A percentile compares a stretch with the other conserved stretches of the same genome.
These are phyloP conservation scores for Nyctereutes procyonoides DNA, from an alignment of 2,113 vertebrate genomes.

Conservation along the genomic window DNA sequence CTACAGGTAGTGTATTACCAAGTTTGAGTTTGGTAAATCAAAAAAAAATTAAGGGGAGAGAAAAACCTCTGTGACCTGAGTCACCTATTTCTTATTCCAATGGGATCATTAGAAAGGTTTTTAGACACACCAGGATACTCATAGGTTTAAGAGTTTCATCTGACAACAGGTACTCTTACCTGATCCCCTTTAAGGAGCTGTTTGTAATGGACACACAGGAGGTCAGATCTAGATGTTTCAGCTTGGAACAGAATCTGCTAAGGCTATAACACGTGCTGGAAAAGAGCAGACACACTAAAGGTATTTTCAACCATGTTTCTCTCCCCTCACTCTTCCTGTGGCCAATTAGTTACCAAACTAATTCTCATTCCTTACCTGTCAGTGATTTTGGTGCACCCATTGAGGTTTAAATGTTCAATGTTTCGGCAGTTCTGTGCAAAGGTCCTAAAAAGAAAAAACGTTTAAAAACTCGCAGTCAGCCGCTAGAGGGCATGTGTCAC, in stretches of 20 bases:
- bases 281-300: conserved; percentile 84
- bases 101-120: background rate
- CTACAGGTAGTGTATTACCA: background rate
- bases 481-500: conserved; percentile 54
- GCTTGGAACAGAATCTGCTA: conserved; percentile 97
- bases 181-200: conserved; percentile 95
- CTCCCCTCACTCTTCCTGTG: background rate
- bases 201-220: conserved; percentile 97
- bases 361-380: conserved; percentile 88
- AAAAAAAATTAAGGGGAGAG: background rate
- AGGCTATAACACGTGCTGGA: conserved; percentile 95
- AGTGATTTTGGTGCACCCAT: conserved; percentile 98
- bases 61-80: background rate
- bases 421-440: conserved; percentile 98
- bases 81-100: background rate
- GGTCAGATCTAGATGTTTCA: conserved; percentile 96
- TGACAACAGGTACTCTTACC: conserved; percentile 85
- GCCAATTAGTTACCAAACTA: background rate
- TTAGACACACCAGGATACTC: background rate
- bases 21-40: background rate
- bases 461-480: conserved; percentile 14
- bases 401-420: conserved; percentile 96
- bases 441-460: conserved; percentile 88
- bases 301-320: conserved; percentile 81
- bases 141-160: conserved; percentile 4